These are phyloP conservation scores for Naso thynnoides DNA, from an alignment of 2,797 vertebrate species.

Conservation along the genomic window DNA sequence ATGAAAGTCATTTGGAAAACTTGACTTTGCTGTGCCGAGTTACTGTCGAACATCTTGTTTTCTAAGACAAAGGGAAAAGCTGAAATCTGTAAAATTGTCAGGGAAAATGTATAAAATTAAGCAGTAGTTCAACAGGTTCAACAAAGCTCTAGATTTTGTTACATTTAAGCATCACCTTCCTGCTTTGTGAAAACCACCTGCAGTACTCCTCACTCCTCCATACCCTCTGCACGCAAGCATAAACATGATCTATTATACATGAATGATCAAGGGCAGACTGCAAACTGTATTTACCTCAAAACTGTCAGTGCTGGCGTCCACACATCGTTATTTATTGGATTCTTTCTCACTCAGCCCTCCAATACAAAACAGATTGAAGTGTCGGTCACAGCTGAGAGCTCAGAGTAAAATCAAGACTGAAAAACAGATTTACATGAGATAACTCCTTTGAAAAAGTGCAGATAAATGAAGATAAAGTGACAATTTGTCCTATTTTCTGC, in stretches of 20 bases:
- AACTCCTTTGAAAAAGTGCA: background rate
- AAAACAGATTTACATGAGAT: background rate
- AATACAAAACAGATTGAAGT: conserved; percentile 18
- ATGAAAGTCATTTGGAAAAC: conserved; percentile 25
- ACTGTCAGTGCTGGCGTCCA: conserved; percentile 15
- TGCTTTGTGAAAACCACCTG: conserved; percentile 46
- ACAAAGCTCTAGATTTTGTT: conserved; percentile 26
- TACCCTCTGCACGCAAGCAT: conserved; percentile 34
- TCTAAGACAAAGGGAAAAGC: background rate
- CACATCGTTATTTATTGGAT: conserved; percentile 35
- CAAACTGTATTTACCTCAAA: conserved; percentile 29
- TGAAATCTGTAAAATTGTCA: background rate
- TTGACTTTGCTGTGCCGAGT: background rate
- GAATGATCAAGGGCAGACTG: conserved; percentile 33
- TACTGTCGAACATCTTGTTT: background rate
- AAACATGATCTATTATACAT: conserved; percentile 34
- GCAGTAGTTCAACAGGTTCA: conserved; percentile 11
- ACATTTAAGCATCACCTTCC: conserved; percentile 33
- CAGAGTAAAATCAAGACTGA: conserved; percentile 1
- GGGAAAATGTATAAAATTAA: conserved; percentile 8
- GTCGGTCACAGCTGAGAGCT: background rate
- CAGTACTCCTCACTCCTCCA: conserved; percentile 39
- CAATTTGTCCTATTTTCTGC: background rate
- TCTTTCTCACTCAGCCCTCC: conserved; percentile 1
- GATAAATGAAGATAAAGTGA: conserved; percentile 8